Evolutionary conservation across 2,797 vertebrate species (phyloP).

Genomic region (Bradypus variegatus): DNA sequence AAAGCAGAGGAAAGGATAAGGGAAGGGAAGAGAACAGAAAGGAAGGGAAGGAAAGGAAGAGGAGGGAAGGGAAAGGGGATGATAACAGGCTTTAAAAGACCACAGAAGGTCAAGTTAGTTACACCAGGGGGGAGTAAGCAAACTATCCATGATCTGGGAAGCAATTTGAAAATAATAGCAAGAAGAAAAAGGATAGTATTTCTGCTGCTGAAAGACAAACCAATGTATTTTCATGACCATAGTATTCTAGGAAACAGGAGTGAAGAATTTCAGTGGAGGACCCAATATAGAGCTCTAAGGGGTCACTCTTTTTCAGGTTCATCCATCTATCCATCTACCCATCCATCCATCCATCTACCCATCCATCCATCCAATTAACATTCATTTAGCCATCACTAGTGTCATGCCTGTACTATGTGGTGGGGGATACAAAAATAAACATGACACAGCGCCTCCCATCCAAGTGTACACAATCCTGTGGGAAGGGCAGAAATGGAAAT

Average conservation of each 20-base stretch:
- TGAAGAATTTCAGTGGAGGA: background rate
- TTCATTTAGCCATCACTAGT: background rate
- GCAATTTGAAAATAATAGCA: background rate
- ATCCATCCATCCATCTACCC: too few species aligned
- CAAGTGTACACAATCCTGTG: background rate
- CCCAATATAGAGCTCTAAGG: background rate
- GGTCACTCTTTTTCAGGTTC: background rate
- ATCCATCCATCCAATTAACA: background rate
- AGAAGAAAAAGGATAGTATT: background rate
- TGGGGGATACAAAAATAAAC: background rate
- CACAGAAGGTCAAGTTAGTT: background rate
- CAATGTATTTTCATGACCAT: background rate
- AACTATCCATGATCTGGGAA: background rate
- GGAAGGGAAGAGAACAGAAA: background rate
- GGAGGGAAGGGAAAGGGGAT: background rate
- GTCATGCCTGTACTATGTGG: background rate
- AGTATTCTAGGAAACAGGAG: background rate
- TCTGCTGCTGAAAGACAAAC: constrained; percentile 10
- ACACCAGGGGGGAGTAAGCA: background rate
- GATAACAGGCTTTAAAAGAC: background rate
- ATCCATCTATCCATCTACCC: background rate
- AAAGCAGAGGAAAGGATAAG: background rate
- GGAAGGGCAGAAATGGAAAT: background rate
- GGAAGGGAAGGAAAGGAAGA: background rate
- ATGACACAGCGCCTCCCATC: background rate